Evolutionary conservation across 2,113 vertebrate species (phyloP).

Genomic region (Bubo blakistoni): DNA sequence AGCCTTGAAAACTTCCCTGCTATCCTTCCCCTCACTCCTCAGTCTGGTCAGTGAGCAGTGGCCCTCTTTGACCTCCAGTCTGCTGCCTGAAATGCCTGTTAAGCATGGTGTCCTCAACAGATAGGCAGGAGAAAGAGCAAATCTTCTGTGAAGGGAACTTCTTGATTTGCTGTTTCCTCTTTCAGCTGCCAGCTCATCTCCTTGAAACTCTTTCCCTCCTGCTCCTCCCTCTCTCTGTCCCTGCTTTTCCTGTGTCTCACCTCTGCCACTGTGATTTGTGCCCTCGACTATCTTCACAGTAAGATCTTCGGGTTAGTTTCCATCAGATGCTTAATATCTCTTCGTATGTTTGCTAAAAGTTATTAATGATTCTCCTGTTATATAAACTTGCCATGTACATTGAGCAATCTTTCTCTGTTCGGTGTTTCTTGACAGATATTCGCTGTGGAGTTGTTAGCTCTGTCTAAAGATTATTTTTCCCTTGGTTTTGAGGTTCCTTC

Average conservation of each 20-base stretch:
- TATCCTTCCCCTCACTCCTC: neutral
- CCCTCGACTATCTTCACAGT: neutral
- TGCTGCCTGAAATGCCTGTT: neutral
- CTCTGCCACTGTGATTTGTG: neutral
- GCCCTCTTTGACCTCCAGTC: neutral
- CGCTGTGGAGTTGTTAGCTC: neutral
- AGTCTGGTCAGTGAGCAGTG: neutral
- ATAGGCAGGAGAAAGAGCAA: neutral
- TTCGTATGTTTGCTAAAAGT: neutral
- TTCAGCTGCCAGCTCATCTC: neutral
- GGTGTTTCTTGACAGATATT: neutral
- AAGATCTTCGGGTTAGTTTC: neutral
- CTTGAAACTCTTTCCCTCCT: neutral
- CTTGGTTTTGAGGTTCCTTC: slow-evolving; percentile 11
- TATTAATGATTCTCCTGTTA: neutral
- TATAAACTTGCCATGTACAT: neutral
- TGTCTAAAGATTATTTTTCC: slow-evolving; percentile 3
- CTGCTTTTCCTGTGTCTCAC: neutral
- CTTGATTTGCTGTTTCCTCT: neutral
- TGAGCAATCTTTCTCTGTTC: neutral
- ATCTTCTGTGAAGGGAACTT: neutral
- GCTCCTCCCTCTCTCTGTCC: neutral
- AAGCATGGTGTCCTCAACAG: neutral
- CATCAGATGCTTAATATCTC: neutral
- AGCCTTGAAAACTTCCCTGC: neutral